Conservation (phyloP, 1,140 invertebrate species). For the Bicyclus anynana region DNA sequence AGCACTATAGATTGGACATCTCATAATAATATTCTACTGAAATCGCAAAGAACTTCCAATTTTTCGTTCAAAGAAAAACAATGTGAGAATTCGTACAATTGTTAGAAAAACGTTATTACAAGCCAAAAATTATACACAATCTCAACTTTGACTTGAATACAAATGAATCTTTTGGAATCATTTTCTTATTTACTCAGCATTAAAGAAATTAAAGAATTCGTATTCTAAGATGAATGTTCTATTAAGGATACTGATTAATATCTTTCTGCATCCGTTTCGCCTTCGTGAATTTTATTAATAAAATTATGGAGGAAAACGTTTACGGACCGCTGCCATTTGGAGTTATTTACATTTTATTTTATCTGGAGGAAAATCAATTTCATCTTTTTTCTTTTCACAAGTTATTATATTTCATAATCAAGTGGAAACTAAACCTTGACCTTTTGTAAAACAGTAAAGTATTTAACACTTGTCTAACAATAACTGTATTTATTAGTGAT, state of each 20-base stretch:
- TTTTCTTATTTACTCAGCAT: not conserved
- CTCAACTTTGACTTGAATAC: not conserved
- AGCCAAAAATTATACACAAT: no score
- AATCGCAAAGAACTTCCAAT: no score
- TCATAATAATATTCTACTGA: no score
- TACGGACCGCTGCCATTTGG: not conserved
- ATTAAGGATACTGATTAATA: constrained; percentile 3
- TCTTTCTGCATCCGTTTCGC: not conserved
- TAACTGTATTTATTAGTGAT: no score
- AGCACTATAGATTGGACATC: no score
- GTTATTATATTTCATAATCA: no score
- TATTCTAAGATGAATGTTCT: not conserved
- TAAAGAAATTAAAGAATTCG: not conserved
- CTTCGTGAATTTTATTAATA: constrained; percentile 5
- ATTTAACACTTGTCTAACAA: no score
- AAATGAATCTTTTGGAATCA: not conserved
- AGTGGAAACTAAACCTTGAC: no score
- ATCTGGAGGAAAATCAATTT: not conserved
- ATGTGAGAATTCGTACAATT: no score
- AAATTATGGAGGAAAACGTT: constrained; percentile 8
- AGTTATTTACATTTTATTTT: constrained; percentile 1
- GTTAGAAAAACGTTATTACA: no score
- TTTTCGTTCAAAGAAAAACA: no score
- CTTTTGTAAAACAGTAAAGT: no score
- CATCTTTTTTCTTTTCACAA: not conserved